Percentiles rank a stretch among this genome's conserved stretches.
phyloP scores from a whole-genome alignment of 2,113 vertebrate species.

The Silurus meridionalis region DNA sequence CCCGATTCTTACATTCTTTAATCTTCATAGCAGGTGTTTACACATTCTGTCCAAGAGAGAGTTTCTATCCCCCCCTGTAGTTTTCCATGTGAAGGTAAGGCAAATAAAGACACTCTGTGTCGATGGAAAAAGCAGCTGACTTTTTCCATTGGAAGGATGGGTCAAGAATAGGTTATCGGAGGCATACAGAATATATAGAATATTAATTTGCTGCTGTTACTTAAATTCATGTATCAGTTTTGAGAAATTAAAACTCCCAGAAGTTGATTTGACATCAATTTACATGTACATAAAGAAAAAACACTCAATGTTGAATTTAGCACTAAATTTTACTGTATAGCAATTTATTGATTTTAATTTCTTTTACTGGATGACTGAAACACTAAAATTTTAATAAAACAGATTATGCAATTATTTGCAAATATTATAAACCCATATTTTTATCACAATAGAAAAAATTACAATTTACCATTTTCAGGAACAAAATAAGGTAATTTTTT shows the following conservation, averaged over 20 bases:
- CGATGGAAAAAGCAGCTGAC: conserved; percentile 11
- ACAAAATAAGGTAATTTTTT: no score
- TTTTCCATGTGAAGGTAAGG: conserved; percentile 12
- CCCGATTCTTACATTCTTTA: neutral
- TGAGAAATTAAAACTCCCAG: neutral
- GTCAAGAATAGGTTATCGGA: conserved; percentile 6
- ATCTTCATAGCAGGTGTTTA: conserved; percentile 14
- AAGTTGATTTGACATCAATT: neutral
- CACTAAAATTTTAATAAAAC: no score
- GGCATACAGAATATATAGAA: neutral
- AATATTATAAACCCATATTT: no score
- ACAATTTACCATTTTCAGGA: no score
- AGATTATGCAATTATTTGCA: no score
- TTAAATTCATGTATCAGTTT: neutral
- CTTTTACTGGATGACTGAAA: neutral
- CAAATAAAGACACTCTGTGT: neutral
- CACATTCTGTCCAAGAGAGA: neutral
- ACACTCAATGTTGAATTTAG: neutral
- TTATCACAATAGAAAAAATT: no score
- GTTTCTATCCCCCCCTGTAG: neutral
- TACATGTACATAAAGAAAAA: neutral
- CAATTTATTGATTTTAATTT: neutral
- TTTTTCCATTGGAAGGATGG: neutral
- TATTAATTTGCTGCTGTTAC: neutral
- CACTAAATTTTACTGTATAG: neutral